Evolutionary conservation across 2,113 vertebrate genomes (phyloP).

Genomic region (Pogona vitticeps): DNA sequence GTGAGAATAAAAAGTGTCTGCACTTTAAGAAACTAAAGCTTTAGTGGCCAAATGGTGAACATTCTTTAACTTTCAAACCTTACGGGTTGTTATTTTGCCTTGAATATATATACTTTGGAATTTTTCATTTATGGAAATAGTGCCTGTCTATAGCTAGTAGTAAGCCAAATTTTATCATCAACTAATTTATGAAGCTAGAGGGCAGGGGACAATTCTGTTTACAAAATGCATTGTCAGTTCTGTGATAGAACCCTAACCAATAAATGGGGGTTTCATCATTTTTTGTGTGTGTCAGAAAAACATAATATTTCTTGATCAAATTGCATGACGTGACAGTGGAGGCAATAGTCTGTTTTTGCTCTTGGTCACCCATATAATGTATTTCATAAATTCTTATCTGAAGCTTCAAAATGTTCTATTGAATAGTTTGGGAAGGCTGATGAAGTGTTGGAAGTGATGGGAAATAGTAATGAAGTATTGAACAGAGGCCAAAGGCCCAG

Average conservation of each 20-base stretch:
- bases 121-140: conserved; percentile 16
- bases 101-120: conserved; percentile 40
- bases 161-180: conserved; percentile 18
- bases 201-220: conserved; percentile 16
- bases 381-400: neutral
- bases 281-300: conserved; percentile 34
- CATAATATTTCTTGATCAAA: conserved; percentile 15
- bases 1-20: conserved; percentile 41
- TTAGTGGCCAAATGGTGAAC: conserved; percentile 40
- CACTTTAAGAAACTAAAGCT: conserved; percentile 32
- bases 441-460: neutral
- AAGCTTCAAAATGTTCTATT: neutral
- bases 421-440: neutral
- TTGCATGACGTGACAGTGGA: conserved; percentile 13
- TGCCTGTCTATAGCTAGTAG: conserved; percentile 22
- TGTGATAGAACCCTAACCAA: conserved; percentile 9
- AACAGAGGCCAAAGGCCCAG: fast-evolving
- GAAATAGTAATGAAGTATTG: neutral
- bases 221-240: conserved; percentile 6
- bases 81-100: neutral
- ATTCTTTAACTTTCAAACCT: conserved; percentile 46
- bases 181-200: conserved; percentile 22
- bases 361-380: neutral
- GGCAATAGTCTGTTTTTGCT: neutral
- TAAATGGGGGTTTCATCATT: neutral